These are phyloP conservation scores for Limnephilus auricula DNA, from an alignment of 2,888 invertebrate species.

Conservation along the genomic window DNA sequence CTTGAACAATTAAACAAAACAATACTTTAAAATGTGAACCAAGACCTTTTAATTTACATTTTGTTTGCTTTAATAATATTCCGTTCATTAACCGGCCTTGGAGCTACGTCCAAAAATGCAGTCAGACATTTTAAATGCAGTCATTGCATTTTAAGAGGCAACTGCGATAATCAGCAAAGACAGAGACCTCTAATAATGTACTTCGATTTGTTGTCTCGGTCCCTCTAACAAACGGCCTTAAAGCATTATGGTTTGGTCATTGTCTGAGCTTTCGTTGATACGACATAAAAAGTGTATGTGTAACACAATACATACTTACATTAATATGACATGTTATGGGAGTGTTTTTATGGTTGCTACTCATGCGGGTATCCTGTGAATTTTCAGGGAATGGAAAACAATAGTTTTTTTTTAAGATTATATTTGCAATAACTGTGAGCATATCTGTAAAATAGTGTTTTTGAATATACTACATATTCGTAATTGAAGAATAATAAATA, in stretches of 20 bases:
- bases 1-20: background rate
- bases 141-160: constrained; percentile 21
- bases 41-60: background rate
- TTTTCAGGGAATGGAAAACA: background rate
- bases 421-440: background rate
- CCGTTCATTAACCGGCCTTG: constrained; percentile 35
- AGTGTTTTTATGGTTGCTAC: background rate
- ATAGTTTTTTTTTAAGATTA: background rate
- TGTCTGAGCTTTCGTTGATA: background rate
- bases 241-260: background rate
- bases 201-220: background rate
- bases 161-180: background rate
- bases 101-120: constrained; percentile 26
- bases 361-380: background rate
- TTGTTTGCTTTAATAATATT: background rate
- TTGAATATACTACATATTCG: too few species aligned
- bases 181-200: background rate
- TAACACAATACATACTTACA: background rate
- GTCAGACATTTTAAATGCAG: background rate
- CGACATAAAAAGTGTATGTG: background rate
- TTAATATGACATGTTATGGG: background rate
- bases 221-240: background rate
- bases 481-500: too few species aligned
- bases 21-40: background rate
- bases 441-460: background rate